phyloP scores from a whole-genome alignment of 1,140 invertebrate species.

The Pogonognathellus flavescens region DNA sequence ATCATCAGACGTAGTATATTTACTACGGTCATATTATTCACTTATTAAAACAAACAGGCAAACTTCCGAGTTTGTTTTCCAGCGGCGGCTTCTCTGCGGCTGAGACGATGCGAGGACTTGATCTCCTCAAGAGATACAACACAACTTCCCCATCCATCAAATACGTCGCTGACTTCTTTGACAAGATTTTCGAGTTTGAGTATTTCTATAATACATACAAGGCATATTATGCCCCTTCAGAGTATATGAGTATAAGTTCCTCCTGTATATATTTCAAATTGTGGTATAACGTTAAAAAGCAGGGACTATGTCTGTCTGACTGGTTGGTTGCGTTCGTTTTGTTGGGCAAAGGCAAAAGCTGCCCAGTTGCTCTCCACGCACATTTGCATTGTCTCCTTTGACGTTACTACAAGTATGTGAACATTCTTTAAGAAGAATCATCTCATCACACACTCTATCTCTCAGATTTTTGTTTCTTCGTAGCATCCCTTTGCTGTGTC shows the following conservation, averaged over 20 bases:
- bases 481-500: neutral
- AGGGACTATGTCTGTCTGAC: no score
- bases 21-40: neutral
- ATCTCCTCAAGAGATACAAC: slow-evolving; percentile 64
- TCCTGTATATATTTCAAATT: neutral
- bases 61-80: slow-evolving; percentile 31
- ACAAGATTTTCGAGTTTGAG: slow-evolving; percentile 49
- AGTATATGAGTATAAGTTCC: neutral
- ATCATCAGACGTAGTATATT: no score
- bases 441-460: neutral
- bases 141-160: slow-evolving; percentile 67
- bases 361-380: neutral
- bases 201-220: neutral
- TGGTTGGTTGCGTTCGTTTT: no score
- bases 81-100: slow-evolving; percentile 58
- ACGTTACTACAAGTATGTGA: slow-evolving; percentile 5
- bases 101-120: slow-evolving; percentile 59
- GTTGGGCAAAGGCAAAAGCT: neutral
- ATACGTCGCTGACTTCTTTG: slow-evolving; percentile 65
- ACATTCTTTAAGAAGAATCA: slow-evolving; percentile 1
- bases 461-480: neutral
- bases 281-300: no score
- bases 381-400: neutral
- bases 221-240: no score
- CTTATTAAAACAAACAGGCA: slow-evolving; percentile 38